Base-by-base conservation (phyloP, 1,140 invertebrate species). In the Xylocopa sonorina region DNA sequence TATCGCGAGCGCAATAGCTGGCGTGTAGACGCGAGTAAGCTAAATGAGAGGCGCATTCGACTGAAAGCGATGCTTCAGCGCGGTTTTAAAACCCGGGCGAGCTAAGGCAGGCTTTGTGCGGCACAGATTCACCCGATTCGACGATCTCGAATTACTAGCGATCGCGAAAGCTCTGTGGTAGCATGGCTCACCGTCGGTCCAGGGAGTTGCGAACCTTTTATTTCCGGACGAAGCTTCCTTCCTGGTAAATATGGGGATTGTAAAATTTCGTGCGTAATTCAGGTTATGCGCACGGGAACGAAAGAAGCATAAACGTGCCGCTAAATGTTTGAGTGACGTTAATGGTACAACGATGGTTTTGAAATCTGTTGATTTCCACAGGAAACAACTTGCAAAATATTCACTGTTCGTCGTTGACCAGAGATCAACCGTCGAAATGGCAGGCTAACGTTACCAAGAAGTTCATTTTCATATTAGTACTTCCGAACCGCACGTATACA, bases 1-100 rank as follows among this genome's bases (percentile, higher is more conserved):
- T 84, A 84, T 84, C 80, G 58, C 51, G 53, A 81, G 78, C 53
- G 81, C 51, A 71, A 64, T 69, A 43, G 32, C 32, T 34, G 53
- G 55, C 10, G 64, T 16, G 50, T 12, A 50, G 29, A 51, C 21
- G 43, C n/a, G 57, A 55, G 29, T n/a, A 27, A 50, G 43, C 32
- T 68, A 55, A 84, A 80, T 80, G 78, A 80, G 66, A 58, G 60
- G 24, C 46, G 58, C 32, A n/a, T 64, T 67, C 48, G 9, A 21
- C 32, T 34, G 29, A 48, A 57, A 81, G 75, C 38, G 64, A 75
- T 64, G 34, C 29, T 69, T 51, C 50, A 53, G 29, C 27, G 29
- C 21, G 60, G 43, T 24, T 83, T 81, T 81, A 81, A 76, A 77
- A 81, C 46, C 18, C 58, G 27, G 21, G 73, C 41, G 46, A 1